These are phyloP conservation scores for Pollimyrus isidori DNA, from an alignment of 2,113 vertebrate species.

Conservation along the genomic window DNA sequence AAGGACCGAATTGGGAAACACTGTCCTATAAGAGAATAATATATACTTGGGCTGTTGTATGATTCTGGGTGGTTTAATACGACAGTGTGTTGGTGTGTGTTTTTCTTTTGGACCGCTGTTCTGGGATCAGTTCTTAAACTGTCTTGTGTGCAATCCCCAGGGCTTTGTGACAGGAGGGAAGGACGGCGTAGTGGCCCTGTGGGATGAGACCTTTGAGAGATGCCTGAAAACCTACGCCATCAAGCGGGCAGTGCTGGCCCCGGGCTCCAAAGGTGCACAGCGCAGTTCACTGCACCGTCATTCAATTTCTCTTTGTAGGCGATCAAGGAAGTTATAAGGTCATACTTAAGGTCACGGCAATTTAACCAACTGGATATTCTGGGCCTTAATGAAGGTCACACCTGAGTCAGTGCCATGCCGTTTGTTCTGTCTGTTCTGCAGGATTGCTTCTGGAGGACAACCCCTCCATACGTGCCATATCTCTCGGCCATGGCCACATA, in stretches of 20 bases:
- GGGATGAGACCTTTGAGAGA: constrained; percentile 95
- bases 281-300: neutral
- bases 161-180: constrained; percentile 97
- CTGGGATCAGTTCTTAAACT: neutral
- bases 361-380: constrained; percentile 13
- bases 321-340: neutral
- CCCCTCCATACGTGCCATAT: constrained; percentile 98
- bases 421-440: constrained; percentile 37
- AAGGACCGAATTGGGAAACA: neutral
- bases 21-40: neutral
- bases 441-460: constrained; percentile 97
- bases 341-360: neutral
- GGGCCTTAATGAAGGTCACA: constrained; percentile 26
- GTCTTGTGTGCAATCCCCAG: constrained; percentile 44
- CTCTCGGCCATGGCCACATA: constrained; percentile 93
- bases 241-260: constrained; percentile 89
- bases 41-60: neutral
- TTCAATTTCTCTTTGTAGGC: neutral
- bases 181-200: constrained; percentile 89
- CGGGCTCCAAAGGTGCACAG: constrained; percentile 88
- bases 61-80: neutral
- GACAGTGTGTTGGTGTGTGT: neutral
- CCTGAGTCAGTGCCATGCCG: neutral
- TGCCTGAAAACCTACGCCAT: constrained; percentile 97
- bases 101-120: neutral